Base-by-base conservation (phyloP, 2,113 vertebrate genomes). In the Neolamprologus cancellatus region DNA sequence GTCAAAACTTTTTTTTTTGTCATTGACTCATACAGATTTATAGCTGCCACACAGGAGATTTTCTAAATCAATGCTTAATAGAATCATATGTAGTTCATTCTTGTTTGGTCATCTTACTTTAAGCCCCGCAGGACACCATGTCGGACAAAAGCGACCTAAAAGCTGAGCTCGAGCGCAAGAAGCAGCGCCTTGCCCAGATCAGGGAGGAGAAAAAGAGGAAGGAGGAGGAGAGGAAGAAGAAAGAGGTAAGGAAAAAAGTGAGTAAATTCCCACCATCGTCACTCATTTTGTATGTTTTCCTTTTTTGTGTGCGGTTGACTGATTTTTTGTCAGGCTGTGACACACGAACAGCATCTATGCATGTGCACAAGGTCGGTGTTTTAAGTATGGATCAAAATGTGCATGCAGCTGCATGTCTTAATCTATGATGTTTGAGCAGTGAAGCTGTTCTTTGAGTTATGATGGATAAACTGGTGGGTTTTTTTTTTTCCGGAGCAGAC, bases 191-290 rank as follows among this genome's bases (percentile, higher is more conserved):
- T 82, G 99, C 98, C 90, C 98, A 99, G 93, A 99, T 99, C 94
- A 97, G 99, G 94, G 98, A 99, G 95, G 99, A 99, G 91, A 99
- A 99, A 94, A 99, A 99, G 92, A 96, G 98, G n/a, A 99, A 99
- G 93, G 98, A 99, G 90, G 99, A 99, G 87, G 99, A 99, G 94
- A 97, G 97, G 90, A 99, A 99, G 94, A 99, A 98, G 95, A 99
- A 98, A 96, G 98, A 99, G 97, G 98, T 98, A 95, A 97, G 93
- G 53, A 90, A 92, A 61, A 93, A 93, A 91, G 93, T 95, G 91
- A 93, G 93, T 93, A 87, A 32, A 55, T 15, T 48, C 85, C 46
- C 53, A 78, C 84, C 20, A n/a, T 50, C 10, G 18, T 44, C 87
- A 79, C 81, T 79, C 90, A 28, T 85, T 79, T 66, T 61, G 78